phyloP scores from a whole-genome alignment of 2,797 vertebrate genomes.

The Tapera naevia region DNA sequence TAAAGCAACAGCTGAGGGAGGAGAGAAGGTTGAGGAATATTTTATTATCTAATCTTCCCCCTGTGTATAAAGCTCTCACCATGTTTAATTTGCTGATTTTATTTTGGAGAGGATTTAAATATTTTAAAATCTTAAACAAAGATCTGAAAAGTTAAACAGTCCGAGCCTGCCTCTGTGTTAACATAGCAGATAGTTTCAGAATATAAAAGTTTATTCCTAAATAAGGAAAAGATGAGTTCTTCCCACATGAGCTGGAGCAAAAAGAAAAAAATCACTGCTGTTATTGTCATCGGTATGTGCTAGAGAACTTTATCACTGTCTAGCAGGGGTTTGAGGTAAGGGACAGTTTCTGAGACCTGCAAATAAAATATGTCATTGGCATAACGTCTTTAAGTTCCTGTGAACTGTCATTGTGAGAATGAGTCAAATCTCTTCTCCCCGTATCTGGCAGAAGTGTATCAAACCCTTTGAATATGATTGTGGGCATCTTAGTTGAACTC shows the following conservation, averaged over 20 bases:
- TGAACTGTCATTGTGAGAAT: not conserved
- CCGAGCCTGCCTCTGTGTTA: slow-evolving; percentile 59
- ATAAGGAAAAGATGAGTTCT: slow-evolving; percentile 70
- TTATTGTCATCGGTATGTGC: not conserved
- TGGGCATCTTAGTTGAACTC: not conserved
- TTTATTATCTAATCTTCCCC: slow-evolving; percentile 27
- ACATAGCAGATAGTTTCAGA: slow-evolving; percentile 48
- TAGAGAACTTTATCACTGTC: not conserved
- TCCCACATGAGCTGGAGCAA: not conserved
- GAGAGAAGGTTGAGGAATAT: not conserved
- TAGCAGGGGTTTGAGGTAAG: not conserved
- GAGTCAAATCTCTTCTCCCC: not conserved
- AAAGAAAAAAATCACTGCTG: not conserved
- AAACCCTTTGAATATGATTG: not conserved
- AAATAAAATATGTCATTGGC: not conserved
- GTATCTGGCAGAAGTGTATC: not conserved
- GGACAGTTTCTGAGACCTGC: not conserved
- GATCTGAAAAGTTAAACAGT: slow-evolving; percentile 72
- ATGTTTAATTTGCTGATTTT: slow-evolving; percentile 67
- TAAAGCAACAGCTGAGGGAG: not conserved
- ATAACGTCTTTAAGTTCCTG: not conserved
- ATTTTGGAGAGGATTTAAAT: slow-evolving; percentile 59
- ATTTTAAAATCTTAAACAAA: slow-evolving; percentile 73
- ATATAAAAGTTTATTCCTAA: slow-evolving; percentile 72
- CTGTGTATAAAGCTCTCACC: slow-evolving; percentile 39